Evolutionary conservation across 1,140 invertebrate genomes (phyloP), one percentile per base, ranked within the genome.

Genomic region (Gryllus bimaculatus): DNA sequence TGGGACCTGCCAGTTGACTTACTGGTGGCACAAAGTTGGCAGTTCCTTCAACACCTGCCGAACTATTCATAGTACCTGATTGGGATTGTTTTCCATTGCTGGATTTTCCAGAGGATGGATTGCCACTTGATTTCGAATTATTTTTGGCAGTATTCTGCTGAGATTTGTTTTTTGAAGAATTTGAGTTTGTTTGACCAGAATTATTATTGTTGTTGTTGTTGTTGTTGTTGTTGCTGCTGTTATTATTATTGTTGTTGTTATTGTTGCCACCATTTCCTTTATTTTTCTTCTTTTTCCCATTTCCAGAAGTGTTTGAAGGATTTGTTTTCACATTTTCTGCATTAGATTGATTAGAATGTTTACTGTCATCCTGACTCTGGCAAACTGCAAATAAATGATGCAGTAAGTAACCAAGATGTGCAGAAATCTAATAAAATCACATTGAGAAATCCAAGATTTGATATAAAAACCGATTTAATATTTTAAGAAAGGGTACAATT

Each of bases 221-320:
- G 26, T 39, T 39, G 5, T 39, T 39, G 26, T 5, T 39, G 26
- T n/a, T n/a, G n/a, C n/a, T n/a, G n/a, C n/a, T n/a, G n/a, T 48
- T 8, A 39, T 76, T 77, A 5, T 39, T 39, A 5, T 39, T 39
- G 26, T 5, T 39, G 26, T 39, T 39, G 5, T 39, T 39, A 5
- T 5, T 39, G 26, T 73, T 73, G 26, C 48, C 83, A 83, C 74
- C 26, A 39, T 39, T 39, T 82, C 84, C 76, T 88, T 78, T 88
- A 73, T 86, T 85, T 79, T 89, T 89, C 79, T 89, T 88, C 80
- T 88, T 88, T 77, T 87, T 88, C 39, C 83, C 81, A 75, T 83
- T 83, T 77, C 81, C 81, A 48, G 78, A 73, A 39, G 10, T 78
- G 15, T 54, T 78, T 18, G 54, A 73, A 13, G 73, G 8, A 15